A percentile compares a stretch with the other conserved stretches of the same genome.
Conservation (phyloP, 2,113 vertebrate genomes). For the Colistium nudipinnis region DNA sequence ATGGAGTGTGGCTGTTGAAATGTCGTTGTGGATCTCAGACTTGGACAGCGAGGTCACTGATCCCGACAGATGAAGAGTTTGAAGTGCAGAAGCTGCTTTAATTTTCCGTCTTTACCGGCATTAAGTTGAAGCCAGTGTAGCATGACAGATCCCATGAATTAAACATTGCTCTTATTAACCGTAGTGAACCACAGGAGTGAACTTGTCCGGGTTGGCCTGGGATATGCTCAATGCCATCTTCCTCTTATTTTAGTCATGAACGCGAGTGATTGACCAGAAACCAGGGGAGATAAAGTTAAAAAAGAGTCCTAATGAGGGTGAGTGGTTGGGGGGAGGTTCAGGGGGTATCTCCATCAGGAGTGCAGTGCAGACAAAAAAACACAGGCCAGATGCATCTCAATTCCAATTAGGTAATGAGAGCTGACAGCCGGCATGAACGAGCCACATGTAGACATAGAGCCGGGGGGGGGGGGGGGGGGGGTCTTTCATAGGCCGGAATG, state of each 20-base stretch:
- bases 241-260: slow-evolving; percentile 13
- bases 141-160: slow-evolving; percentile 76
- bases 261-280: slow-evolving; percentile 55
- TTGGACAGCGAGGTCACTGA: slow-evolving; percentile 46
- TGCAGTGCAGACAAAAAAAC: slow-evolving; percentile 64
- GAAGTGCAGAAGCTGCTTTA: slow-evolving; percentile 48
- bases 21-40: slow-evolving; percentile 27
- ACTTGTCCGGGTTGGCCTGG: slow-evolving; percentile 35
- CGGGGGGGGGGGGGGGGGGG: slow-evolving; percentile 40
- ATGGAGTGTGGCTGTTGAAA: slow-evolving; percentile 15
- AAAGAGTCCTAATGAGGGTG: slow-evolving; percentile 20
- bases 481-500: too few species aligned
- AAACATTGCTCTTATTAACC: slow-evolving; percentile 74
- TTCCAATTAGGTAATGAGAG: slow-evolving; percentile 83
- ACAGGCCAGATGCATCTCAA: slow-evolving; percentile 79
- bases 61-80: slow-evolving; percentile 52
- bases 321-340: not conserved
- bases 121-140: slow-evolving; percentile 65
- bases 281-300: slow-evolving; percentile 30
- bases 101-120: slow-evolving; percentile 17
- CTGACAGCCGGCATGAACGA: slow-evolving; percentile 75
- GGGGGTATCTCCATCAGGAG: slow-evolving; percentile 50
- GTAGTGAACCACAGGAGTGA: slow-evolving; percentile 46
- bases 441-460: slow-evolving; percentile 60
- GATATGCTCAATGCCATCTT: slow-evolving; percentile 38